Base-by-base conservation (phyloP, 2,888 invertebrate genomes). In the Lepidochitona cinerea region DNA sequence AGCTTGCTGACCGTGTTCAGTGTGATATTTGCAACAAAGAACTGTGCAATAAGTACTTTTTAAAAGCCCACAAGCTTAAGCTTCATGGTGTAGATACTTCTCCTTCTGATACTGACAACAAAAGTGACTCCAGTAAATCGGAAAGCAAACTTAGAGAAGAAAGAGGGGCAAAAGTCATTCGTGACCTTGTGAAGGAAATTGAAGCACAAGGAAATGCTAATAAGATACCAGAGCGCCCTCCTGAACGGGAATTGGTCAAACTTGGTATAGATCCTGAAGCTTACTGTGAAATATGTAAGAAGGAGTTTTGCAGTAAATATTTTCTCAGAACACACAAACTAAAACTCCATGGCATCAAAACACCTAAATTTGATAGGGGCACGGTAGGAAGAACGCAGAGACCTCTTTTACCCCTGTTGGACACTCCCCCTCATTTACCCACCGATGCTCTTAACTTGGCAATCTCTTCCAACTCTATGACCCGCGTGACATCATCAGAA, bases 21-120 rank as follows among this genome's bases (percentile, higher is more conserved):
- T 98, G 98, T 90, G 97, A 97, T 90, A 97, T 98, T 79, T 98
- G 98, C 92, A 98, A 98, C 92, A 98, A 98, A 91, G 98, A 99
- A 92, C 92, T 99, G 83, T 99, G 99, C 92, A 99, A 99, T 92
- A 99, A 99, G 91, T 99, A 99, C 91, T 99, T 99, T 91, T 96
- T 99, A 95, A 97, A 98, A 90, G 99, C 98, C 0, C 99, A 99
- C 92, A 98, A 98, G 97, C 95, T 97, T 89, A 95, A 98, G 89
- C 98, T 99, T 96, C 99, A 92, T 85, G 92, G 92, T 74, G 89
- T 92, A 70, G 89, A 85, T 29, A 78, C 84, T 23, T 72, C 78
- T n/a, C 72, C 67, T 41, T 67, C 71, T 49, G 71, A 69, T 72
- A 77, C 71, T 41, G 72, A 71, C 37, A 70, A 71, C 36, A 73